These are phyloP conservation scores for Tyto alba DNA, from an alignment of 2,113 vertebrate species.

Conservation along the genomic window DNA sequence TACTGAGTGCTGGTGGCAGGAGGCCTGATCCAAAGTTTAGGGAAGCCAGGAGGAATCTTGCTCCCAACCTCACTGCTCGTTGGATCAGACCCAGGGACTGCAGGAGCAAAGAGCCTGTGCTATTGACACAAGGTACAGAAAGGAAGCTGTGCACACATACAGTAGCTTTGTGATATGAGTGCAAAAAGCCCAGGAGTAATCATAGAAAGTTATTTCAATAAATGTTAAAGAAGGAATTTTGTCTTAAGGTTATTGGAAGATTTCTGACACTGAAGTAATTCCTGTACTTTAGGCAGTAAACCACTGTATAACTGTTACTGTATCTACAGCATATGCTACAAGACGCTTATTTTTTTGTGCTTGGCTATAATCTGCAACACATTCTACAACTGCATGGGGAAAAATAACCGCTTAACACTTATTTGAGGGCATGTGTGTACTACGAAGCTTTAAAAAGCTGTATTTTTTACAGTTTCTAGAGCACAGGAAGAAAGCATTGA, in stretches of 20 bases:
- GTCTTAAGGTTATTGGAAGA: neutral
- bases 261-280: neutral
- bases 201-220: neutral
- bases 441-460: neutral
- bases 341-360: neutral
- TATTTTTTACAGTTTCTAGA: neutral
- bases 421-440: neutral
- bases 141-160: neutral
- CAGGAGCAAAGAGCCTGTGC: neutral
- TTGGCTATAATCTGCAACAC: neutral
- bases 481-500: neutral
- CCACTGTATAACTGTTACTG: neutral
- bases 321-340: neutral
- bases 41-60: neutral
- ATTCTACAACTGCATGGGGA: conserved; percentile 23
- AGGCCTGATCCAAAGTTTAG: neutral
- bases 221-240: neutral
- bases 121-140: neutral
- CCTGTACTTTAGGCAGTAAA: neutral
- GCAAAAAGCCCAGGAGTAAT: neutral
- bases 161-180: neutral
- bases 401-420: conserved; percentile 32
- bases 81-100: neutral
- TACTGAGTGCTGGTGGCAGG: neutral
- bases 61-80: neutral